Percentiles rank a stretch among this genome's conserved stretches.
phyloP scores from a whole-genome alignment of 2,797 vertebrate species.

The Rhabdomys pumilio region DNA sequence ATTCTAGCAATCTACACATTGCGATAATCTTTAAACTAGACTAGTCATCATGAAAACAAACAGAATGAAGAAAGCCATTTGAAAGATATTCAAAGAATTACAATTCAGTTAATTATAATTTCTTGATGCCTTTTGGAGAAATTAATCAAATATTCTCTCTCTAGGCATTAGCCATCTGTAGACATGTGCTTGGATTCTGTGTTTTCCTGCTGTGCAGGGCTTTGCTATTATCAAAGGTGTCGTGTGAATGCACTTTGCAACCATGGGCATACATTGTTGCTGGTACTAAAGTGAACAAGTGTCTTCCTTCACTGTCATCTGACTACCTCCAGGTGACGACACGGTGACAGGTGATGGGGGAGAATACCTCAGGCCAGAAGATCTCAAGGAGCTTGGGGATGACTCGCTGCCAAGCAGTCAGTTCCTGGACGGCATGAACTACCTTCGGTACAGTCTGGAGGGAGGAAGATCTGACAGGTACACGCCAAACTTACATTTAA shows the following conservation, averaged over 20 bases:
- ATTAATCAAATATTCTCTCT: not conserved
- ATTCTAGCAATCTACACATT: not conserved
- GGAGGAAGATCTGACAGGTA: conserved; percentile 97
- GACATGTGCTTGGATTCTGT: not conserved
- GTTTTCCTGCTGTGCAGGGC: conserved; percentile 74
- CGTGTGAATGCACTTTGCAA: not conserved
- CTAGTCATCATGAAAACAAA: not conserved
- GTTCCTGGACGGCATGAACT: conserved; percentile 98
- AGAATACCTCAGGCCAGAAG: conserved; percentile 97
- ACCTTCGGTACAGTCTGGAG: conserved; percentile 97
- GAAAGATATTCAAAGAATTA: not conserved
- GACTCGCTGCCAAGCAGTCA: conserved; percentile 98
- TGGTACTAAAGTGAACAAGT: not conserved
- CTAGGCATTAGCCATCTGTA: not conserved
- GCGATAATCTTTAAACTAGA: conserved; percentile 11
- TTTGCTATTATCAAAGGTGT: conserved; percentile 47
- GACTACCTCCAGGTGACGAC: conserved; percentile 93
- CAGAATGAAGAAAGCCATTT: not conserved
- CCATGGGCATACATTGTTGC: not conserved
- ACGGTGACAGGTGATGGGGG: conserved; percentile 98
- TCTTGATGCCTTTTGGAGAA: conserved; percentile 23
- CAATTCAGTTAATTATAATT: not conserved
- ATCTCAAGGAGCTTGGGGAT: conserved; percentile 97
- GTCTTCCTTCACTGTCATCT: conserved; percentile 29
- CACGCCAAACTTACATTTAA: not conserved